These are phyloP conservation scores for Cheilinus undulatus DNA, from an alignment of 2,113 vertebrate species.

Conservation along the genomic window DNA sequence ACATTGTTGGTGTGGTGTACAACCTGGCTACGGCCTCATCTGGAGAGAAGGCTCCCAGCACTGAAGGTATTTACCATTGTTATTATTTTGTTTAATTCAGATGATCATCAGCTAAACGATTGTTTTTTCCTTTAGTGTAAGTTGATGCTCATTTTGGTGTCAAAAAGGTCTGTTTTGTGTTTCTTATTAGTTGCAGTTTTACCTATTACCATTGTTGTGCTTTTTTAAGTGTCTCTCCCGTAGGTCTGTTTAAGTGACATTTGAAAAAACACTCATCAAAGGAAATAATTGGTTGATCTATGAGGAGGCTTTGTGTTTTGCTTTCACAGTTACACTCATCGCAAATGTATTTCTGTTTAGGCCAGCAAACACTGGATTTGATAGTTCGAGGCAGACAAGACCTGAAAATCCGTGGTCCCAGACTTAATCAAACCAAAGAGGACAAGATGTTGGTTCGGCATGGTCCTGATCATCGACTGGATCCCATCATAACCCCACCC, in stretches of 20 bases:
- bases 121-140: background rate
- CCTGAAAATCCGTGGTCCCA: slow-evolving; percentile 94
- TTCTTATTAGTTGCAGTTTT: background rate
- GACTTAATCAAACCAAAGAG: slow-evolving; percentile 96
- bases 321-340: background rate
- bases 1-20: slow-evolving; percentile 94
- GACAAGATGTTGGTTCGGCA: slow-evolving; percentile 94
- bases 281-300: too few species aligned
- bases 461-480: slow-evolving; percentile 91
- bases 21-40: slow-evolving; percentile 88
- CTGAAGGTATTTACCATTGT: slow-evolving; percentile 80
- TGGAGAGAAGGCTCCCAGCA: slow-evolving; percentile 83
- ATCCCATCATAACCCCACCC: slow-evolving; percentile 92
- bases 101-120: too few species aligned
- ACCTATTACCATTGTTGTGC: background rate
- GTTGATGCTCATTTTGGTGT: background rate
- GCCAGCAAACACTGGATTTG: slow-evolving; percentile 80
- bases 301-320: too few species aligned
- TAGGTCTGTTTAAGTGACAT: background rate
- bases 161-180: background rate
- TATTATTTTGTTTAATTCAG: too few species aligned
- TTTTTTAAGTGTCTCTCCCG: background rate
- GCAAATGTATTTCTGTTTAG: slow-evolving; percentile 64
- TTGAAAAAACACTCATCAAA: too few species aligned
- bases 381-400: slow-evolving; percentile 93